Base-by-base conservation (phyloP, 2,888 invertebrate genomes). In the Rutpela maculata region DNA sequence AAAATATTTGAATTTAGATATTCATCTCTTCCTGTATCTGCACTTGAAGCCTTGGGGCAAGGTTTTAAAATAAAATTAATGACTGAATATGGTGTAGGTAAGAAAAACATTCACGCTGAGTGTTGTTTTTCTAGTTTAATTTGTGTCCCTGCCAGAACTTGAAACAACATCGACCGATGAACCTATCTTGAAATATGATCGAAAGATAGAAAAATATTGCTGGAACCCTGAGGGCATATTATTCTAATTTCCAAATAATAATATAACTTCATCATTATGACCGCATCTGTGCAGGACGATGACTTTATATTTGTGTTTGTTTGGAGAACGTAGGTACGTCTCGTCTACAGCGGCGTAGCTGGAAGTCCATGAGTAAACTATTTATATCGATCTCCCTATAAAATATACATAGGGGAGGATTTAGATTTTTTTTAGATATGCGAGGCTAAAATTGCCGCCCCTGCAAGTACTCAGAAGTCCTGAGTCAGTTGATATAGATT, bases 1-100 rank as follows among this genome's bases (percentile, higher is more conserved):
- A 50, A 50, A 50, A 50, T n/a, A 50, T 50, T 50, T 50, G 50
- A 17, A n/a, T 50, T 50, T 50, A 50, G 50, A 50, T 50, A 15
- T 50, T 50, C n/a, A 50, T 50, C 50, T 50, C 15, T 50, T 50
- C 50, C 50, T 50, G n/a, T n/a, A n/a, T 50, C n/a, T 50, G 12
- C 0, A 50, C 50, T 50, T 50, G 7, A n/a, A 4, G 6, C 50
- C n/a, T 50, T n/a, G 5, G 12, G 50, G 6, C n/a, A 50, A 50
- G n/a, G 50, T 50, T n/a, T 50, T 12, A 6, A 50, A 5, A n/a
- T n/a, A 50, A 50, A 50, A 50, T 50, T n/a, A 50, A 50, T n/a
- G 50, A 50, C n/a, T 2, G 15, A 50, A 7, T 6, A 50, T 50
- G n/a, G 50, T n/a, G 43, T 12, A 12, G 43, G 15, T 15, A 0